Conservation (phyloP, 2,113 vertebrate species). For the Ictalurus furcatus region DNA sequence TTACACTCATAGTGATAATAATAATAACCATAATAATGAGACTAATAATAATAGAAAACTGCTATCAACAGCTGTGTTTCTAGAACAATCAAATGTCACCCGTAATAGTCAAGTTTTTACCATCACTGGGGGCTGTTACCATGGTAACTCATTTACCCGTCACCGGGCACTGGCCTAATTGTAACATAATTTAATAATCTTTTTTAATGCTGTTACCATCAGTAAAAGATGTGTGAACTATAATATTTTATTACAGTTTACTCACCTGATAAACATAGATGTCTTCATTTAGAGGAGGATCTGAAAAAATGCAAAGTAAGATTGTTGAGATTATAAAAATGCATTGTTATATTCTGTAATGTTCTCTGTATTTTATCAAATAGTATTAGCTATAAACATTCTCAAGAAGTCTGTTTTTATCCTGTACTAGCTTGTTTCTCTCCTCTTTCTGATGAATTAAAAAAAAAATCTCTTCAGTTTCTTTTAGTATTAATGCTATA, state of each 20-base stretch:
- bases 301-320: not conserved
- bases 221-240: not conserved
- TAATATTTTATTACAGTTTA: not conserved
- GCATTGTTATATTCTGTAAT: not conserved
- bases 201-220: not conserved
- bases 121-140: not conserved
- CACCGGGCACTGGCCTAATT: not conserved
- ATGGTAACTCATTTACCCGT: not conserved
- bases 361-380: not conserved
- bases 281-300: not conserved
- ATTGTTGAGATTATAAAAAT: not conserved
- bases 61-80: not conserved
- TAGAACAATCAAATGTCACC: too few species aligned
- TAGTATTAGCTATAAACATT: not conserved
- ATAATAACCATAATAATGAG: too few species aligned
- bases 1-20: not conserved
- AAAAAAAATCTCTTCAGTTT: not conserved
- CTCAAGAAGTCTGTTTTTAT: not conserved
- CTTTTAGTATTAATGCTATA: not conserved
- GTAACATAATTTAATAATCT: too few species aligned
- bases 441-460: not conserved
- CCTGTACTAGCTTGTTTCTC: not conserved
- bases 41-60: not conserved
- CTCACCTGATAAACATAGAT: not conserved
- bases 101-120: not conserved